These are phyloP conservation scores for Cassiopea andromeda DNA, from an alignment of 30 jellyfish, hydroid and myxozoan species.

Conservation along the genomic window DNA sequence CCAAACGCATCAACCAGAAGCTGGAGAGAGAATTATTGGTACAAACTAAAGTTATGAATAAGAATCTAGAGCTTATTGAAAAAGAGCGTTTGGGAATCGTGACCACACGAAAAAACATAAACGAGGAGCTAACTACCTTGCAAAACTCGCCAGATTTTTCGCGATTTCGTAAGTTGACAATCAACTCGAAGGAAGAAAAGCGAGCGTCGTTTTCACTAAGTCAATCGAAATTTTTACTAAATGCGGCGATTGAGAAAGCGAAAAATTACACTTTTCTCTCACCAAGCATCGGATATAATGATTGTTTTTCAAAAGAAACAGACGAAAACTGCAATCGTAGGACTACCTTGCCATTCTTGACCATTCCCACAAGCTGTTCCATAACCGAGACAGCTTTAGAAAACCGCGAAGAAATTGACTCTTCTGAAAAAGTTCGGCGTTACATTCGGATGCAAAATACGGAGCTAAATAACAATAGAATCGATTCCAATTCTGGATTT, in stretches of 20 bases:
- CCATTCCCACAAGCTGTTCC: not conserved
- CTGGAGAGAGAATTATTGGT: not conserved
- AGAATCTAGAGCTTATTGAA: slow-evolving; percentile 3
- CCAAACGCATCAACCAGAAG: slow-evolving; percentile 1
- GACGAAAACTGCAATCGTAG: not conserved
- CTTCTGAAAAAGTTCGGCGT: slow-evolving; percentile 33
- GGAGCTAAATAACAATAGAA: not conserved
- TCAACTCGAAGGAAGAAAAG: not conserved
- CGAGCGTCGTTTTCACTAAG: slow-evolving; percentile 9
- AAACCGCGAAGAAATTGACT: slow-evolving; percentile 4
- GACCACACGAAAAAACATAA: slow-evolving; percentile 27
- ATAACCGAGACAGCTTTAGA: not conserved
- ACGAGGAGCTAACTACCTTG: not conserved
- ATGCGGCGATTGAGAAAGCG: slow-evolving; percentile 39
- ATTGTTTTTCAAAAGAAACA: not conserved
- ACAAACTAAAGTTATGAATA: slow-evolving; percentile 9
- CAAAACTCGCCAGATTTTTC: not conserved
- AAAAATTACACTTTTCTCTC: not conserved
- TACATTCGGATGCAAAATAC: slow-evolving; percentile 19
- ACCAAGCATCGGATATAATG: not conserved
- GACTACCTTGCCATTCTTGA: not conserved
- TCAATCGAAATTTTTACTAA: slow-evolving; percentile 18
- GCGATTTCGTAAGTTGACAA: not conserved
- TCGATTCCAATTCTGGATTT: not conserved
- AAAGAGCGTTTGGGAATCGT: slow-evolving; percentile 11